A percentile compares a stretch with the other conserved stretches of the same genome.
Evolutionary conservation across 2,888 invertebrate species (phyloP).

Genomic region (Halocaridina rubra): DNA sequence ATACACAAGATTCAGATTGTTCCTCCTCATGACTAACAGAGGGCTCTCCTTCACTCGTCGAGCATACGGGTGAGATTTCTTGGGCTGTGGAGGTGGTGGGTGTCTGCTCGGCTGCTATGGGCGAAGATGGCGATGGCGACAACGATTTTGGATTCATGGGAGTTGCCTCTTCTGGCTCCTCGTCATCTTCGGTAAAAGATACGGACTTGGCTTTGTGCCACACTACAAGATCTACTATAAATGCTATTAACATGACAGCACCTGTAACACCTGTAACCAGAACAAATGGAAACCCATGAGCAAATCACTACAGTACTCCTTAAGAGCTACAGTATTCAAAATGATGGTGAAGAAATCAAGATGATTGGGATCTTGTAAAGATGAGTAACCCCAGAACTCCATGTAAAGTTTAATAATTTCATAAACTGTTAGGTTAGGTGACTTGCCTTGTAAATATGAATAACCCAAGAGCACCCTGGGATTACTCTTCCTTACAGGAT

Average conservation of each 20-base stretch:
- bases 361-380: too few species aligned
- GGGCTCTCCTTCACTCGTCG: background rate
- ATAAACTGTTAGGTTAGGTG: too few species aligned
- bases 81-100: constrained; percentile 21
- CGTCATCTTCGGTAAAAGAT: constrained; percentile 72
- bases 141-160: constrained; percentile 7
- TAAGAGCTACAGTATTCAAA: too few species aligned
- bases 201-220: constrained; percentile 91
- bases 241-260: constrained; percentile 85
- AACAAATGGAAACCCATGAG: too few species aligned
- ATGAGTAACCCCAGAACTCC: too few species aligned
- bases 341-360: too few species aligned
- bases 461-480: too few species aligned
- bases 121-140: constrained; percentile 3
- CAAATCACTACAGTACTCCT: too few species aligned
- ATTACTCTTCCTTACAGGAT: too few species aligned
- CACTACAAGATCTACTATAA: constrained; percentile 87
- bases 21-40: constrained; percentile 18
- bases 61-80: constrained; percentile 26
- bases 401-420: too few species aligned
- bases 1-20: constrained; percentile 23
- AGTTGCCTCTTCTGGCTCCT: constrained; percentile 42
- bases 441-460: too few species aligned
- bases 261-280: constrained; percentile 86
- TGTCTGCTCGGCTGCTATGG: background rate